Evolutionary conservation across 2,797 vertebrate genomes (phyloP).

Genomic region (Falco rusticolus): DNA sequence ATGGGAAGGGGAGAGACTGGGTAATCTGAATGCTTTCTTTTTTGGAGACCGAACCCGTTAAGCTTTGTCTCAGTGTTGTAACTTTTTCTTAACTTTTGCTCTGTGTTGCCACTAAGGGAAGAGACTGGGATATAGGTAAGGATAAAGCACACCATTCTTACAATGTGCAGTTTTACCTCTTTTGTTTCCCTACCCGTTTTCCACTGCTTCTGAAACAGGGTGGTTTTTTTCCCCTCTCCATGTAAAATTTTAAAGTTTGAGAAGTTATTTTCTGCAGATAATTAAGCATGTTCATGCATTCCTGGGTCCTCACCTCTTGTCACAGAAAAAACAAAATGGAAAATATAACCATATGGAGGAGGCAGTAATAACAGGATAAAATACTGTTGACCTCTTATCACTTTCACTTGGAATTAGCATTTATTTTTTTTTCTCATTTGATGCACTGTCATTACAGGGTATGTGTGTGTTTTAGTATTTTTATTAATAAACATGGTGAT

Average conservation of each 20-base stretch:
- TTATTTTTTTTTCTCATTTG: constrained; percentile 49
- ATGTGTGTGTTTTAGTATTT: constrained; percentile 52
- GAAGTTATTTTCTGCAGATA: constrained; percentile 43
- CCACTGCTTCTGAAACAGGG: neutral
- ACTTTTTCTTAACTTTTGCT: neutral
- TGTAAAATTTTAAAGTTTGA: constrained; percentile 31
- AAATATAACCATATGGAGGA: constrained; percentile 58
- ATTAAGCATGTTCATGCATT: constrained; percentile 62
- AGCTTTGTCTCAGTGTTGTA: neutral
- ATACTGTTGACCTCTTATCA: constrained; percentile 16
- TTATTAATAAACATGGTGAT: constrained; percentile 61
- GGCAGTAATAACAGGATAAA: constrained; percentile 52
- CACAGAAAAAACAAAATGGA: constrained; percentile 44
- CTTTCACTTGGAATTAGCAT: constrained; percentile 61
- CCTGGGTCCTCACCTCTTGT: constrained; percentile 59
- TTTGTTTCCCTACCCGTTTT: neutral
- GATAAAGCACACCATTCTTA: accelerated
- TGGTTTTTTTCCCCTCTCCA: neutral
- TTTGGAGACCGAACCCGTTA: neutral
- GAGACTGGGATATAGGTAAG: neutral
- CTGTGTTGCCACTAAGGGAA: neutral
- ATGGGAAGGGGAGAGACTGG: neutral
- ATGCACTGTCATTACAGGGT: constrained; percentile 60
- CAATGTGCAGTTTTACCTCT: neutral
- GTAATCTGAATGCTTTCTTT: no score